Conservation (phyloP, 2,888 invertebrate species). For the Neria commutata region DNA sequence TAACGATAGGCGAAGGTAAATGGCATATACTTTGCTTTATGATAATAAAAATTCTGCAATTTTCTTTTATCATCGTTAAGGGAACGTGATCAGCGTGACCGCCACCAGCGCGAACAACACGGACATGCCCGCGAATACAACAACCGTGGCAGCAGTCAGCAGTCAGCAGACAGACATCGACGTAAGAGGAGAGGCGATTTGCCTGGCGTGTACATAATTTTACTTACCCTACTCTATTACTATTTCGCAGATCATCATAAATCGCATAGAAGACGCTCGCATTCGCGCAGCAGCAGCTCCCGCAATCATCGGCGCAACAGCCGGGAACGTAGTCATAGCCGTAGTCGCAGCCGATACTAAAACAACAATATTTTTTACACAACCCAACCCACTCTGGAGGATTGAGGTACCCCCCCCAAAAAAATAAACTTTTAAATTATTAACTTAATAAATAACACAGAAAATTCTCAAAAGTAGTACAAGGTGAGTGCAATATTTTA, state of each 20-base stretch:
- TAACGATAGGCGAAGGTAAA: background rate
- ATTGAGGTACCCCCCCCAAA: constrained; percentile 41
- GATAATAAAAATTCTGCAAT: background rate
- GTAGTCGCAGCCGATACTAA: constrained; percentile 59
- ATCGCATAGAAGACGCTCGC: constrained; percentile 50
- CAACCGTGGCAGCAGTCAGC: constrained; percentile 41
- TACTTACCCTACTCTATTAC: background rate
- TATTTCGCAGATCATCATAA: constrained; percentile 46
- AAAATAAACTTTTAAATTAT: constrained; percentile 32
- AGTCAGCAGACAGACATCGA: constrained; percentile 47
- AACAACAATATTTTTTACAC: constrained; percentile 1
- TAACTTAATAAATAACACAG: constrained; percentile 32
- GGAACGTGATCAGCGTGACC: constrained; percentile 37
- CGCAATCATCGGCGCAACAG: constrained; percentile 44
- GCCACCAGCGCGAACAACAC: constrained; percentile 49
- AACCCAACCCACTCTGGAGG: constrained; percentile 14
- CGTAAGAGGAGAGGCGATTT: constrained; percentile 42
- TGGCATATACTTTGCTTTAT: background rate
- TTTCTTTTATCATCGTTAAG: constrained; percentile 16
- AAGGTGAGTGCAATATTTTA: constrained; percentile 38
- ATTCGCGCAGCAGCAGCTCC: constrained; percentile 42
- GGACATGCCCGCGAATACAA: constrained; percentile 52
- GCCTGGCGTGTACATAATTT: constrained; percentile 9
- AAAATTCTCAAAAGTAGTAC: constrained; percentile 29
- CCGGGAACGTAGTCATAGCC: constrained; percentile 50